A percentile compares a stretch with the other conserved stretches of the same genome.
Evolutionary conservation across 2,113 vertebrate species (phyloP).

Genomic region (Casuarius casuarius): DNA sequence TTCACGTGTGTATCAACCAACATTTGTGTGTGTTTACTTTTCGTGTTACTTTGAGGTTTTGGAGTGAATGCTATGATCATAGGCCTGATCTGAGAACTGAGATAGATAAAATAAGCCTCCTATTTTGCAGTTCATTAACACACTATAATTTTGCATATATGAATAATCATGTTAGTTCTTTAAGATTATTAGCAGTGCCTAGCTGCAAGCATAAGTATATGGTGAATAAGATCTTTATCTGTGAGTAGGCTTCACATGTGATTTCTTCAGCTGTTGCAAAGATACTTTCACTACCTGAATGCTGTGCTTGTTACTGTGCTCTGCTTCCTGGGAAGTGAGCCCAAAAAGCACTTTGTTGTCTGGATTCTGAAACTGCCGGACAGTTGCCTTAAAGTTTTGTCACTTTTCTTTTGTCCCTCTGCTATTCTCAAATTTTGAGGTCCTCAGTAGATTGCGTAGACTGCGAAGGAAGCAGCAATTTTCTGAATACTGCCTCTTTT

Average conservation of each 20-base stretch:
- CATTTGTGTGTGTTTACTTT: not conserved
- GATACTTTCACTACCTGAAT: not conserved
- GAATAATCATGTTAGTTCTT: not conserved
- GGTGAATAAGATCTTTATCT: not conserved
- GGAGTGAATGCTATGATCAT: not conserved
- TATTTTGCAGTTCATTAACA: not conserved
- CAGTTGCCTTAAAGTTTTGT: not conserved
- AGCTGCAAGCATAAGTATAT: not conserved
- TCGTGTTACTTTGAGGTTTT: not conserved
- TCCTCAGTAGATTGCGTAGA: not conserved
- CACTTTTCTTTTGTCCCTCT: not conserved
- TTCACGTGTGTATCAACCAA: not conserved
- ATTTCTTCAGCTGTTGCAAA: conserved; percentile 5
- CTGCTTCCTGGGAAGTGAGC: not conserved
- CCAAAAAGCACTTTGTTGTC: not conserved
- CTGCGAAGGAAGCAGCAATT: not conserved
- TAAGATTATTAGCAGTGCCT: not conserved
- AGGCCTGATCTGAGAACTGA: not conserved
- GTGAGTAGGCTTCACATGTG: not conserved
- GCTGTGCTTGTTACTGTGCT: not conserved
- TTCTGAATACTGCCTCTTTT: not conserved
- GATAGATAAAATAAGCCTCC: not conserved
- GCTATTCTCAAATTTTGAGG: not conserved
- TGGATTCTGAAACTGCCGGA: not conserved
- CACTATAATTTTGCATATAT: not conserved